Conservation (phyloP, 35 echinoderm and acorn worm genomes). For the Heliocidaris erythrogramma region DNA sequence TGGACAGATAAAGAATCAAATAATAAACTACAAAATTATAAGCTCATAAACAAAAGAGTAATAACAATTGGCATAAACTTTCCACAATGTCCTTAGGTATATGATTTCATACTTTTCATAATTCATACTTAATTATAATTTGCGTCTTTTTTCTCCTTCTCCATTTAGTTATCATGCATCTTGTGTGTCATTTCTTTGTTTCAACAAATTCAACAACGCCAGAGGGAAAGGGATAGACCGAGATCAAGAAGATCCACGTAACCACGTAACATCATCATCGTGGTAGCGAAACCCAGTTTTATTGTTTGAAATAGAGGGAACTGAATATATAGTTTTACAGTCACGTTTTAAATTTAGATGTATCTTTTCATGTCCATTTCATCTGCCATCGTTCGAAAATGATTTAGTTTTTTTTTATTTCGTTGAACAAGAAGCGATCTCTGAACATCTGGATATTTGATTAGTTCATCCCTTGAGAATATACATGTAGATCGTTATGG, state of each 20-base stretch:
- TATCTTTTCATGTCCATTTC: not conserved
- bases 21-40: too few relatives aligned
- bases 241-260: conserved; percentile 2
- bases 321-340: not conserved
- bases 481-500: too few relatives aligned
- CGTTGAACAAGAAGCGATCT: too few relatives aligned
- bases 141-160: not conserved
- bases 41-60: too few relatives aligned
- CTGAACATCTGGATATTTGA: too few relatives aligned
- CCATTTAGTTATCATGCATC: conserved; percentile 5
- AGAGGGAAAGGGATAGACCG: not conserved
- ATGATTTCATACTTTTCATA: not conserved
- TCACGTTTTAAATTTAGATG: too few relatives aligned
- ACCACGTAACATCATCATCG: not conserved
- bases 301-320: not conserved
- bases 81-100: too few relatives aligned
- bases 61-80: too few relatives aligned
- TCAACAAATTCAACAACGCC: conserved; percentile 18
- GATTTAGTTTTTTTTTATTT: too few relatives aligned
- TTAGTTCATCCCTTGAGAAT: too few relatives aligned
- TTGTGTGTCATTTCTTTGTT: conserved; percentile 24
- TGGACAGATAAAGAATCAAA: too few relatives aligned
- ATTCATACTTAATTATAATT: not conserved
- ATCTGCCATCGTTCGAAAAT: too few relatives aligned
- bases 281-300: not conserved